Base-by-base conservation (phyloP, 2,113 vertebrate species). In the Tetrao urogallus region DNA sequence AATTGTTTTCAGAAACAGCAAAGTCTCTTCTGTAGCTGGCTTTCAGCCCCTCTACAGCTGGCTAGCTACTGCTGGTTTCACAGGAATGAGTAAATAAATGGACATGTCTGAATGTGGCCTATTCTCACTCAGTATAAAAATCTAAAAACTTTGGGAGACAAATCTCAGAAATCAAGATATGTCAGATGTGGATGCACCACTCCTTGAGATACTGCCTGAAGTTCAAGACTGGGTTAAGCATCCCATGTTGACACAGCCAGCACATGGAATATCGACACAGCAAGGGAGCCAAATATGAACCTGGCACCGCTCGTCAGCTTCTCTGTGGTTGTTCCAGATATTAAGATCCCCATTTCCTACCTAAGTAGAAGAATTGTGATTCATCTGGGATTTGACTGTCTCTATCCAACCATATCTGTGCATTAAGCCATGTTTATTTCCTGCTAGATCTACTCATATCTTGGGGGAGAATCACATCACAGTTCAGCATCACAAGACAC, bases 401-500 rank as follows among this genome's bases (percentile, higher is more conserved):
- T 60, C 66, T 42, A 56, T 76, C 5, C 5, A 90, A 22, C 50
- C 34, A 73, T 3, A 3, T 42, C 64, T 88, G 24, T 9, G 19
- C 70, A 38, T 95, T 96, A 73, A 52, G 86, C 17, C 0, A 0
- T 82, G 61, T 50, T 70, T 95, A 85, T 78, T 95, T 96, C 76
- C 72, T 74, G 45, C 84, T 81, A 94, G 50, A 60, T 80, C 58
- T 78, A 71, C 54, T 90, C 69, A 92, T 63, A 45, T 57, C 43
- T 78, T 43, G 72, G 43, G 91, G 54, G 42, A 90, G n/a, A 83
- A 57, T 61, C 27, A 52, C 66, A 94, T 95, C 71, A 58, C 30
- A 50, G 71, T 43, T 95, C 66, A 71, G 67, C 74, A 69, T 91
- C 52, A 54, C 27, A 82, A 95, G 94, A 60, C n/a, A 83, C n/a